Evolutionary conservation across 2,888 invertebrate genomes (phyloP).

Genomic region (Lysandra coridon): DNA sequence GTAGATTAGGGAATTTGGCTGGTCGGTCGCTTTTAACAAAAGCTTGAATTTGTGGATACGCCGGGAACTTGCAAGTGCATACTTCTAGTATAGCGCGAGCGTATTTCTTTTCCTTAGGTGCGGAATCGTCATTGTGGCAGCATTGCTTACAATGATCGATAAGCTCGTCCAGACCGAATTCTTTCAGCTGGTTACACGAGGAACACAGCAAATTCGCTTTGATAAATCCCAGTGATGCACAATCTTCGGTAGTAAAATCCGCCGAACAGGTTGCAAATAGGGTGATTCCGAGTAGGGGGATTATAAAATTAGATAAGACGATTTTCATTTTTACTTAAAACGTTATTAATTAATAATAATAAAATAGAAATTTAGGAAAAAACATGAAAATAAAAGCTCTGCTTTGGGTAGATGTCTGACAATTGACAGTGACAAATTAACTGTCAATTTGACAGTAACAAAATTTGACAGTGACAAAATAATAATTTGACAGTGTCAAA

Average conservation of each 20-base stretch:
- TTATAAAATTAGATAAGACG: background rate
- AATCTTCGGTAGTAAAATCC: constrained; percentile 89
- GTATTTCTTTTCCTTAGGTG: constrained; percentile 86
- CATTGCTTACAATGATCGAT: constrained; percentile 88
- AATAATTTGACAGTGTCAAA: no score
- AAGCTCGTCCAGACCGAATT: constrained; percentile 85
- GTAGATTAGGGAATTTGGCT: constrained; percentile 93
- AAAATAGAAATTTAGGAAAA: background rate
- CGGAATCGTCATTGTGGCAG: constrained; percentile 87
- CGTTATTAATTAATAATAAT: background rate
- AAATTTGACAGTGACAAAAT: no score
- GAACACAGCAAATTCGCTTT: constrained; percentile 93
- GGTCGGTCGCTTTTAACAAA: constrained; percentile 97
- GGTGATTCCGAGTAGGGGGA: background rate
- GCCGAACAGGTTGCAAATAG: constrained; percentile 48
- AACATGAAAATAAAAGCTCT: background rate
- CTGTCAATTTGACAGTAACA: background rate
- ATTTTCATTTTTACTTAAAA: constrained; percentile 3
- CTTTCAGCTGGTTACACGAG: constrained; percentile 91
- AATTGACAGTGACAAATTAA: background rate
- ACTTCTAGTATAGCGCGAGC: constrained; percentile 96
- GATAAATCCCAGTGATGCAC: constrained; percentile 91
- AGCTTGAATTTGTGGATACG: constrained; percentile 98
- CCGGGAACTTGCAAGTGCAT: constrained; percentile 98
- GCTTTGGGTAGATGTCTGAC: background rate